Evolutionary conservation across 2,888 invertebrate species (phyloP).

Genomic region (Cheilosia variabilis): DNA sequence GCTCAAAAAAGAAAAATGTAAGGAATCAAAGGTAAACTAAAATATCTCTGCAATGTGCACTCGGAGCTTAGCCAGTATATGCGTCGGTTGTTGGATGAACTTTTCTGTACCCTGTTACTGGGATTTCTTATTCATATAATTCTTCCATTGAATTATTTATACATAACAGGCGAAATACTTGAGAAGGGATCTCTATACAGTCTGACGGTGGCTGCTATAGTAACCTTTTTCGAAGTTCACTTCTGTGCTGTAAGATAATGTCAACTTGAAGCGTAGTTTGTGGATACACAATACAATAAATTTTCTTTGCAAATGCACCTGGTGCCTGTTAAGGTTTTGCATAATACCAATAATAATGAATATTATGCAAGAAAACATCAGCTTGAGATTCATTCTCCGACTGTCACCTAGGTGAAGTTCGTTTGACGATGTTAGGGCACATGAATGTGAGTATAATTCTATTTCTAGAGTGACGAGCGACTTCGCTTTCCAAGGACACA

Average conservation of each 20-base stretch:
- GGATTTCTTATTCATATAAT: constrained; percentile 66
- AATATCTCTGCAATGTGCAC: constrained; percentile 19
- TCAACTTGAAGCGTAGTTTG: not conserved
- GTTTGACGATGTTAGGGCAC: no score
- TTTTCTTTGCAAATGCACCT: not conserved
- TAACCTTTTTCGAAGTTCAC: not conserved
- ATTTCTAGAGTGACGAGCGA: no score
- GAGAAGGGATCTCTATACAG: not conserved
- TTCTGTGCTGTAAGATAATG: constrained; percentile 4
- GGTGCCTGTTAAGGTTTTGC: constrained; percentile 1
- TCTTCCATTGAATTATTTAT: constrained; percentile 64
- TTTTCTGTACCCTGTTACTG: constrained; percentile 56
- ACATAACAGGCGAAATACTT: constrained; percentile 17
- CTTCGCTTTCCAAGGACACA: no score
- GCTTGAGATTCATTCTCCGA: no score
- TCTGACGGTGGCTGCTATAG: not conserved
- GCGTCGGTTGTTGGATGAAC: constrained; percentile 36
- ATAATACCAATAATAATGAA: no score
- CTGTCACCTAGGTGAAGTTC: no score
- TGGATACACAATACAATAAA: not conserved
- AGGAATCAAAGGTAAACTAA: constrained; percentile 28
- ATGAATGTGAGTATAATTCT: no score
- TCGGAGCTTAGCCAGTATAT: constrained; percentile 17
- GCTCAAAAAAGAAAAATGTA: not conserved
- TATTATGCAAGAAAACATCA: no score